Base-by-base conservation (phyloP, 2,888 invertebrate genomes). In the Nomada goodeniana region DNA sequence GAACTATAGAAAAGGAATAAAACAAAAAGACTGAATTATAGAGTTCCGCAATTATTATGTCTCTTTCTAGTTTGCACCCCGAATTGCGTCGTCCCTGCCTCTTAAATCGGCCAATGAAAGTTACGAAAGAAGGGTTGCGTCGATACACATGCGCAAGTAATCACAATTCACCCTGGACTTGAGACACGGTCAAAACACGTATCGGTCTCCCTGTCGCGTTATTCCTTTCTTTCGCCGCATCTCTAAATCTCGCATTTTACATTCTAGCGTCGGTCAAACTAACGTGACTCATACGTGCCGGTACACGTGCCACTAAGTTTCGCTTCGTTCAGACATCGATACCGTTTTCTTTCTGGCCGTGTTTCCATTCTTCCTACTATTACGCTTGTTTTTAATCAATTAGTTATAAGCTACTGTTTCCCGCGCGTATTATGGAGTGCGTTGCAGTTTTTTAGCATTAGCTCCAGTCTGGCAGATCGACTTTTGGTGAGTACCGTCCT, bases 371-470 rank as follows among this genome's bases (percentile, higher is more conserved):
- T 55, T 50, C 55, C 44, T 42, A 44, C 61, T 63, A 50, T 13
- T 52, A 42, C 61, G 36, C 42, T 50, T 20, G 20, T 23, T 57
- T 57, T 55, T 68, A 55, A 20, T 61, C 64, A 42, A 64, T 67
- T 65, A 76, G 13, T 76, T 47, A 2, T 76, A 69, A 75, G 52
- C 64, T 47, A 80, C 82, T 83, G 61, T 82, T 86, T 88, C 79
- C 63, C 80, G 79, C 86, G 82, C 80, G 73, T 88, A 91, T 73
- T 77, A 92, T 92, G 92, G 89, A 89, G 90, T 86, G 89, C 81
- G 83, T 86, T 65, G 83, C 88, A 82, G 93, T 93, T 93, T 93
- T 93, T 92, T 93, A 93, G 93, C 93, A 92, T 90, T 85, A 79
- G 89, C 87, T 90, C 81, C 88, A 86, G 65, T 84, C 82, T 87